Conservation (phyloP, 2,797 vertebrate species). For the Antrozous pallidus region DNA sequence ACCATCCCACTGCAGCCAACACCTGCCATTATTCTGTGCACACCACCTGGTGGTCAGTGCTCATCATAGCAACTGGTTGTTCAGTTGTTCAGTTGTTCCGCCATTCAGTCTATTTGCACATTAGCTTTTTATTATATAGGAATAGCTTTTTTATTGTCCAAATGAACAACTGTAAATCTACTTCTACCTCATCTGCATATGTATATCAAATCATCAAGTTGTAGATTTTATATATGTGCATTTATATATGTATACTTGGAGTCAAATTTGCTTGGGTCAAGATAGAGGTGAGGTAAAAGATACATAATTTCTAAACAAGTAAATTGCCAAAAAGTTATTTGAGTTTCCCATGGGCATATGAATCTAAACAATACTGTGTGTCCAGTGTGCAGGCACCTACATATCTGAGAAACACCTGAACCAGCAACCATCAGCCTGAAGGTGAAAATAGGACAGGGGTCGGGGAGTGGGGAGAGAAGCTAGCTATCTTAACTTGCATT, state of each 20-base stretch:
- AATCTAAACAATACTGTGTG: background rate
- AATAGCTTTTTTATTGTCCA: background rate
- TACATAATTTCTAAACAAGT: background rate
- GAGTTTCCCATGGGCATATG: background rate
- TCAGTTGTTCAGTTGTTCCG: too few relatives aligned
- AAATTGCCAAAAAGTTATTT: background rate
- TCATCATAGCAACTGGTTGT: too few relatives aligned
- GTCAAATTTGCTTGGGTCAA: background rate
- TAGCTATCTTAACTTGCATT: too few relatives aligned
- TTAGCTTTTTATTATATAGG: too few relatives aligned
- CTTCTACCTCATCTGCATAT: background rate
- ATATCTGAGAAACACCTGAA: background rate
- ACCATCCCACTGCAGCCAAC: rapidly evolving
- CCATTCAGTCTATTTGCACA: too few relatives aligned
- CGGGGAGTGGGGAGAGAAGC: too few relatives aligned
- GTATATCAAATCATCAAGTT: background rate
- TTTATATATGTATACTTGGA: too few relatives aligned
- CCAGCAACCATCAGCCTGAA: background rate
- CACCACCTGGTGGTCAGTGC: too few relatives aligned
- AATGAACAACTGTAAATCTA: background rate
- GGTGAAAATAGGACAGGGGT: too few relatives aligned
- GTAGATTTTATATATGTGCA: background rate
- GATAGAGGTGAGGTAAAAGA: background rate
- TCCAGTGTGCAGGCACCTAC: background rate
- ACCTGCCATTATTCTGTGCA: rapidly evolving